A percentile compares a stretch with the other conserved stretches of the same genome.
Evolutionary conservation across 2,888 invertebrate species (phyloP).

Genomic region (Embidobia sp.): DNA sequence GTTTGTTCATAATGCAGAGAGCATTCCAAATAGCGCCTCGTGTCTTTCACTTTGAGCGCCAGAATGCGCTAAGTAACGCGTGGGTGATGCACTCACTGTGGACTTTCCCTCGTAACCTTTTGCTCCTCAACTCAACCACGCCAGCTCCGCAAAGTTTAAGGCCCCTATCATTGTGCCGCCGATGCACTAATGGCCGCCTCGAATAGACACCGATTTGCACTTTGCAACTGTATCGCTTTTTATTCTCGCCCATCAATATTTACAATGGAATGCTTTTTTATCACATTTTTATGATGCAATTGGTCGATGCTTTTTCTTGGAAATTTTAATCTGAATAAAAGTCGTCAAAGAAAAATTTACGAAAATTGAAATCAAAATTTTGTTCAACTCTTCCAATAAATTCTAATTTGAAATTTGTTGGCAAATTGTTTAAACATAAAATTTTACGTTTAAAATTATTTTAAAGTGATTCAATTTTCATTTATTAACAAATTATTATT

Average conservation of each 20-base stretch:
- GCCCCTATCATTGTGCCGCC: constrained; percentile 30
- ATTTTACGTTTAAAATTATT: too few species aligned
- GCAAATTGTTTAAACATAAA: too few species aligned
- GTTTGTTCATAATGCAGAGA: constrained; percentile 44
- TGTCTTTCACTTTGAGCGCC: constrained; percentile 77
- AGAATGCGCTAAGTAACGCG: constrained; percentile 77
- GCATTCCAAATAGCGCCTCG: constrained; percentile 65
- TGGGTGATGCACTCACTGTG: constrained; percentile 72
- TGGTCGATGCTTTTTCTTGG: too few species aligned
- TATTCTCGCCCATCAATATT: background rate
- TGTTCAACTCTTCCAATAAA: too few species aligned
- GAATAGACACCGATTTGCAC: constrained; percentile 47
- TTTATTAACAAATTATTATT: too few species aligned
- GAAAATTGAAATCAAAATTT: too few species aligned
- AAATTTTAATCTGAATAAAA: too few species aligned
- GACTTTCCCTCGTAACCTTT: constrained; percentile 78
- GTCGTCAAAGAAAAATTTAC: too few species aligned
- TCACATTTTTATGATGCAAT: too few species aligned
- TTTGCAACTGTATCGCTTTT: constrained; percentile 20
- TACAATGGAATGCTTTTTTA: too few species aligned
- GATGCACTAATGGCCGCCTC: constrained; percentile 28
- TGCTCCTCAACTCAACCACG: constrained; percentile 65
- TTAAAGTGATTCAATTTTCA: too few species aligned
- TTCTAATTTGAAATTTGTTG: too few species aligned
- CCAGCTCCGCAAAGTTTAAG: constrained; percentile 58